Conservation (phyloP, 2,113 vertebrate genomes). For the Mus spicilegus region DNA sequence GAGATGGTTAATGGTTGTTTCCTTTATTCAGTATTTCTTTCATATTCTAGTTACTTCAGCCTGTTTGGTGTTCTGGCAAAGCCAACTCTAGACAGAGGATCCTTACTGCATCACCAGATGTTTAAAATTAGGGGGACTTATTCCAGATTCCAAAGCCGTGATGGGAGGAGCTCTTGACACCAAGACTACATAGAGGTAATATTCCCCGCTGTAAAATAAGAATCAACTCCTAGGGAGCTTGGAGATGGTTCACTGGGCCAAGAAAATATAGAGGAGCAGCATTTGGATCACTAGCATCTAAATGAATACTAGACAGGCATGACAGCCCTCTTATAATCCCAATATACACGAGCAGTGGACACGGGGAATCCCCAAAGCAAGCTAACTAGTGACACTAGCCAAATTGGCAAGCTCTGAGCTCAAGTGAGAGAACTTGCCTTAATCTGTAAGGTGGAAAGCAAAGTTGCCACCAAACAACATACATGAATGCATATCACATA, state of each 20-base stretch:
- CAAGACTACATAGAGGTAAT: background rate
- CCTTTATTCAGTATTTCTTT: conserved; percentile 59
- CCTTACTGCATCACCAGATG: background rate
- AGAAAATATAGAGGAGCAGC: background rate
- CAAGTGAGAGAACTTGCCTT: background rate
- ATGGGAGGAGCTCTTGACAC: background rate
- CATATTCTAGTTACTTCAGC: background rate
- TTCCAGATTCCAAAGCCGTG: background rate
- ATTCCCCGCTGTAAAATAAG: background rate
- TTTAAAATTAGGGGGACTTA: background rate
- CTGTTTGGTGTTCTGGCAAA: background rate
- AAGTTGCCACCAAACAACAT: background rate
- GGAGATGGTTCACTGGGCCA: background rate
- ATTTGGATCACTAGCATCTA: no score
- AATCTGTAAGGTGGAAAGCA: background rate
- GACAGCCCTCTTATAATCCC: background rate
- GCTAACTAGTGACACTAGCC: background rate
- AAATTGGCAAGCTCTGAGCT: background rate
- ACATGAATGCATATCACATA: background rate
- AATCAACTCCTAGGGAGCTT: background rate
- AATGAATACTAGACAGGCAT: background rate
- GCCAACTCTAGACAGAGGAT: background rate
- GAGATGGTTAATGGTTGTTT: conserved; percentile 95
- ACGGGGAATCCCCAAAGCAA: background rate
- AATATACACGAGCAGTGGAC: no score